Evolutionary conservation across 2,113 vertebrate species (phyloP), one percentile per base, ranked within the genome.

Genomic region (Brienomyrus longianalis): DNA sequence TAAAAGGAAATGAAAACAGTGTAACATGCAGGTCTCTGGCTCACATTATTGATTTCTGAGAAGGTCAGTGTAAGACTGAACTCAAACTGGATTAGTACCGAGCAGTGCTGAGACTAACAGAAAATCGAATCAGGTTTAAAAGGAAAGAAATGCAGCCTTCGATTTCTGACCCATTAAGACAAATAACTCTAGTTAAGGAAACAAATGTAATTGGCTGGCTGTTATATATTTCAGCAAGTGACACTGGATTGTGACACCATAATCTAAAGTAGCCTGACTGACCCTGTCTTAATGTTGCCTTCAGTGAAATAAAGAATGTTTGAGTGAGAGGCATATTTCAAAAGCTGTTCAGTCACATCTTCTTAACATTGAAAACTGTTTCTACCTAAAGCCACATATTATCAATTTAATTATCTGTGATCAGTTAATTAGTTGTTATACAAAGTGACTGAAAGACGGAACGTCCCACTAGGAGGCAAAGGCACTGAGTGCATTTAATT

Each of bases 131-230:
- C 62, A 13, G 70, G 31, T 43, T 19, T 80, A 43, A 6, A 80
- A 39, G 13, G 11, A 17, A 74, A 74, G 27, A 74, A 80, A 80
- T 11, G 35, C n/a, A 17, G 74, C 31, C 74, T 43, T 39, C 2
- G 13, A 43, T 80, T 80, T 39, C 74, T 80, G 74, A 43, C 31
- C 15, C 31, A 19, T 80, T 80, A 77, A 77, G 39, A 80, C 35
- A 80, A 80, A 80, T 43, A 80, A 80, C 74, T 80, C 74, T 80
- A 80, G 74, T 19, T 83, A 88, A 47, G 35, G 31, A 88, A 91
- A 88, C 19, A 15, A 56, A 86, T 35, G n/a, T 48, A 17, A 83
- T 74, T 66, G 15, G 47, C 62, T 48, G 45, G 31, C 43, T 50
- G 27, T 35, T 47, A 35, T 35, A 77, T 39, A 15, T 77, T 74